phyloP scores from a whole-genome alignment of 2,797 vertebrate genomes.

The Epinephelus awoara region DNA sequence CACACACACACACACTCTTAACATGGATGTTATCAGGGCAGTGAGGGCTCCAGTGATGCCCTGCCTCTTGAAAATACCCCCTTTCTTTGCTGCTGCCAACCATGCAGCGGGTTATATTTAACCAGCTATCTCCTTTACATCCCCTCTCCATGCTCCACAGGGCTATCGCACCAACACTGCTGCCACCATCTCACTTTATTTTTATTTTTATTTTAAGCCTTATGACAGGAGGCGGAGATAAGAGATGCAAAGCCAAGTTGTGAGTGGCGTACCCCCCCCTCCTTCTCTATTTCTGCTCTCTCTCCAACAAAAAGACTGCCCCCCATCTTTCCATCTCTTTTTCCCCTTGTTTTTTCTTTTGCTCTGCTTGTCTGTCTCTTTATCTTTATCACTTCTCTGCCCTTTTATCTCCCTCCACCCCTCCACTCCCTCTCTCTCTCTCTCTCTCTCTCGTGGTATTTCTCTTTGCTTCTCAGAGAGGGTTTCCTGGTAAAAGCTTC shows the following conservation, averaged over 20 bases:
- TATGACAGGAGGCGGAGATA: constrained; percentile 82
- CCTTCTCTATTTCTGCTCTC: constrained; percentile 57
- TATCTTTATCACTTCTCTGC: constrained; percentile 73
- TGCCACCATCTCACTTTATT: constrained; percentile 82
- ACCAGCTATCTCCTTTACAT: constrained; percentile 85
- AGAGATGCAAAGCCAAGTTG: constrained; percentile 81
- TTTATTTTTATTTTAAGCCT: constrained; percentile 86
- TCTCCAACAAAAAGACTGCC: constrained; percentile 64
- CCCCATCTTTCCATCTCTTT: constrained; percentile 58
- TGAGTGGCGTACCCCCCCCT: constrained; percentile 67
- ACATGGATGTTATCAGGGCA: constrained; percentile 85
- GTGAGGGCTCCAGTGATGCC: constrained; percentile 85
- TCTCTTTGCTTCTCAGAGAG: constrained; percentile 60
- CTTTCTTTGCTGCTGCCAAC: constrained; percentile 85
- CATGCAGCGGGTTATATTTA: constrained; percentile 87
- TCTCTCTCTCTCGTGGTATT: constrained; percentile 57
- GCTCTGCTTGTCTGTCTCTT: constrained; percentile 70
- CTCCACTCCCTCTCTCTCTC: constrained; percentile 36
- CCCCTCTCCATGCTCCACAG: constrained; percentile 80
- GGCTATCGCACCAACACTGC: constrained; percentile 79
- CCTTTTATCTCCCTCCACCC: constrained; percentile 60
- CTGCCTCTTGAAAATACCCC: constrained; percentile 87
- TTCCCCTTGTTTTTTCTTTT: constrained; percentile 63
- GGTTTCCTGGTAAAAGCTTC: constrained; percentile 66
- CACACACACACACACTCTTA: constrained; percentile 44